Percentiles rank a stretch among this genome's conserved stretches.
Conservation (phyloP, 2,113 vertebrate species). For the Halcyon malimbica region DNA sequence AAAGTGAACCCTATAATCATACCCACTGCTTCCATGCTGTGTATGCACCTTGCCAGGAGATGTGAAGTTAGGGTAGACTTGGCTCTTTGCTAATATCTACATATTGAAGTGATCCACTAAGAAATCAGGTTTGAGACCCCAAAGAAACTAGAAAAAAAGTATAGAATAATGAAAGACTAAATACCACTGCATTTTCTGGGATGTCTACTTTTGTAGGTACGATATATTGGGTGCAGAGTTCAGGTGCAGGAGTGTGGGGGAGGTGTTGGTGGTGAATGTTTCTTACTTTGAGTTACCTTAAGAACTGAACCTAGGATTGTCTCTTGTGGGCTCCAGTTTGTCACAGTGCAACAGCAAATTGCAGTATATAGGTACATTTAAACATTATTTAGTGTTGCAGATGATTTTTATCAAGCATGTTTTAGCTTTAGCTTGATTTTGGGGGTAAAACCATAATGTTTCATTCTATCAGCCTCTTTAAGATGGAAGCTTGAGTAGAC, state of each 20-base stretch:
- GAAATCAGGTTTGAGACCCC: neutral
- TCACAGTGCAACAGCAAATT: neutral
- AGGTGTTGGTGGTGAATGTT: neutral
- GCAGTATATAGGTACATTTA: neutral
- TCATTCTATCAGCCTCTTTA: neutral
- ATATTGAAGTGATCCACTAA: neutral
- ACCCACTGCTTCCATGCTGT: rapidly evolving
- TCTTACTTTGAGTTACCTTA: neutral
- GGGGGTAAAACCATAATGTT: neutral
- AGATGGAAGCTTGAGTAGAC: neutral
- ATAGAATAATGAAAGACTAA: neutral
- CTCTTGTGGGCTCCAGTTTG: neutral
- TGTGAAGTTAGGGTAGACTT: neutral
- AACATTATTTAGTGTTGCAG: neutral
- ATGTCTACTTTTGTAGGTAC: neutral
- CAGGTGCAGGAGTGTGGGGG: neutral
- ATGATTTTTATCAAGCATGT: neutral
- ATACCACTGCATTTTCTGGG: neutral
- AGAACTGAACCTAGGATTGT: neutral
- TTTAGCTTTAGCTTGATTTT: neutral
- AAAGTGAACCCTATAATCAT: neutral
- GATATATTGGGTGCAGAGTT: neutral
- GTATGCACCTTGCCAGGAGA: neutral
- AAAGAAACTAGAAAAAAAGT: neutral
- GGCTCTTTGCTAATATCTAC: neutral